Base-by-base conservation (phyloP, 2,113 vertebrate species). In the Mugil cephalus region DNA sequence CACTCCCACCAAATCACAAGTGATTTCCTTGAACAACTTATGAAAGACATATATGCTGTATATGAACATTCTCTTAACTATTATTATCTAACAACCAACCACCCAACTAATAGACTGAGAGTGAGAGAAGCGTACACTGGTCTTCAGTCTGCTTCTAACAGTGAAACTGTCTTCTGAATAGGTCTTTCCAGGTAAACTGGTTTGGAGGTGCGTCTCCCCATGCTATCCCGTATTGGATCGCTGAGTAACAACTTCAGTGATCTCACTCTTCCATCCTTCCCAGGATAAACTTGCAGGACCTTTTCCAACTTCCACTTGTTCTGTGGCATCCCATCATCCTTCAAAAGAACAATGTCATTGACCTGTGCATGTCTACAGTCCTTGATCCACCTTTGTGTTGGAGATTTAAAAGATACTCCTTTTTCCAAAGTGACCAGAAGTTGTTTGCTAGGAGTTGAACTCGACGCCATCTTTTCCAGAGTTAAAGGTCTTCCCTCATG, bases 281-380 rank as follows among this genome's bases (percentile, higher is more conserved):
- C 0, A 10, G 59, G 15, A 12, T n/a, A 6, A 38, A 9, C 34
- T 30, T 64, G 30, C 8, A 48, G n/a, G 1, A 62, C 48, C 10
- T 30, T 61, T 21, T 47, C 56, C 3, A 62, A 47, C 11, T 71
- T 71, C 46, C 24, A 52, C n/a, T 71, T 8, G 14, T 54, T 54
- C 8, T n/a, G 42, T 43, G 69, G 66, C 14, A 43, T 3, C 1
- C 6, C 9, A 4, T 69, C 66, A 36, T 69, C 40, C 39, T 39
- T 11, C 1, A 58, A 43, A 0, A 69, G 13, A 9, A 69, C 18
- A 9, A 69, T 58, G 18, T 58, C 53, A 8, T 38, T 39, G 7
- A 19, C 13, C 12, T 24, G 35, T 12, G 30, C 35, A 15, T 55
- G 50, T 34, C 53, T 55, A 34, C 10, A 58, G 7, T n/a, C 46